phyloP scores from a whole-genome alignment of 1,140 invertebrate species.

The Drosophila sucinea region DNA sequence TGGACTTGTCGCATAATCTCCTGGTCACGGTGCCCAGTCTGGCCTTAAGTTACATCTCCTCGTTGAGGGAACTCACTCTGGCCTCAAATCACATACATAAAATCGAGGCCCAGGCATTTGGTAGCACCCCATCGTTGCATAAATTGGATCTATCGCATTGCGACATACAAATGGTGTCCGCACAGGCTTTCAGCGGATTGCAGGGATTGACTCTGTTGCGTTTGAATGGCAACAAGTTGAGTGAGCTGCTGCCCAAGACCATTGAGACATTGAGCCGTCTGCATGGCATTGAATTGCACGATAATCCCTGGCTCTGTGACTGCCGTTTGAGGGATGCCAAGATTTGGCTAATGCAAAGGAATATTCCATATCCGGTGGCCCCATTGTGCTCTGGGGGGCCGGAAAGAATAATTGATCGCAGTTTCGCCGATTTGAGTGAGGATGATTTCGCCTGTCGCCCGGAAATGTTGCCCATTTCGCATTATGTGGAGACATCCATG shows the following conservation, averaged over 20 bases:
- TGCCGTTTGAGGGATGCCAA: slow-evolving; percentile 92
- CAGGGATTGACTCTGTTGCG: slow-evolving; percentile 91
- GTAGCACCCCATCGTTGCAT: slow-evolving; percentile 89
- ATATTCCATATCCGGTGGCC: slow-evolving; percentile 90
- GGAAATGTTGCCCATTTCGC: slow-evolving; percentile 89
- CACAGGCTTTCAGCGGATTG: slow-evolving; percentile 90
- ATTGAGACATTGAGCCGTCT: slow-evolving; percentile 89
- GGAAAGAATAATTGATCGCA: slow-evolving; percentile 86
- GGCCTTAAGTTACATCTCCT: slow-evolving; percentile 90
- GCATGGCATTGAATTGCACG: slow-evolving; percentile 93
- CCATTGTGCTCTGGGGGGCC: slow-evolving; percentile 90
- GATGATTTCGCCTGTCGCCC: slow-evolving; percentile 95
- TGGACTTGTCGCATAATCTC: slow-evolving; percentile 93
- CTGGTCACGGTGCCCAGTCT: slow-evolving; percentile 90
- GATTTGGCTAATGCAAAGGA: slow-evolving; percentile 92
- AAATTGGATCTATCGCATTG: slow-evolving; percentile 93
- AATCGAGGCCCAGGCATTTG: slow-evolving; percentile 90
- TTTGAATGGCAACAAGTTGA: slow-evolving; percentile 91
- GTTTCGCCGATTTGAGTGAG: slow-evolving; percentile 89
- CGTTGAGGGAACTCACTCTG: slow-evolving; percentile 91
- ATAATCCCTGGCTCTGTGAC: slow-evolving; percentile 96
- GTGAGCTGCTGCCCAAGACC: slow-evolving; percentile 88
- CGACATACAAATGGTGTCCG: slow-evolving; percentile 89
- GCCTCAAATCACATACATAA: slow-evolving; percentile 92
- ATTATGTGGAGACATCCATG: slow-evolving; percentile 90